A percentile compares a stretch with the other conserved stretches of the same genome.
phyloP scores from a whole-genome alignment of 2,113 vertebrate genomes.

The Sapajus apella region DNA sequence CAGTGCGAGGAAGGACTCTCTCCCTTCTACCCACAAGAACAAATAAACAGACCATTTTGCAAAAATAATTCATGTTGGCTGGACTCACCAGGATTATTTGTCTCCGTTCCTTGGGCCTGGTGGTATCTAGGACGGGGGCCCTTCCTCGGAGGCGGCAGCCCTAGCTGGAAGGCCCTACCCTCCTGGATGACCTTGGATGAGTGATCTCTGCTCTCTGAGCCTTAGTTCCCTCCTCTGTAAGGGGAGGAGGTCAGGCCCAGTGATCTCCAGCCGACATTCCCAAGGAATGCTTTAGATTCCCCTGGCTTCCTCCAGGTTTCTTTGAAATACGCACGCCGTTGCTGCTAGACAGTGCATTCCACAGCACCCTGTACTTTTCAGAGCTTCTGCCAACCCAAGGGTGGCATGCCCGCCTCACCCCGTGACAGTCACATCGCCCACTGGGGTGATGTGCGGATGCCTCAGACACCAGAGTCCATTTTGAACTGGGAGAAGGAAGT shows the following conservation, averaged over 20 bases:
- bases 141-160: neutral
- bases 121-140: neutral
- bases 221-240: conserved; percentile 37
- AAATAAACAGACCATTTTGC: conserved; percentile 70
- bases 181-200: neutral
- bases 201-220: neutral
- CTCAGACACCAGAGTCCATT: neutral
- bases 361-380: neutral
- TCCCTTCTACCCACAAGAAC: conserved; percentile 48
- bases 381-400: neutral
- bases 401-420: neutral
- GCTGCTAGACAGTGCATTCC: neutral
- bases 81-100: neutral
- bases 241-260: neutral
- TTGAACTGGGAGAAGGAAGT: neutral
- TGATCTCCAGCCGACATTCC: neutral
- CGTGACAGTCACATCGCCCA: neutral
- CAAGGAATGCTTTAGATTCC: neutral
- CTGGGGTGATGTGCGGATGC: neutral
- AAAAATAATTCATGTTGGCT: conserved; percentile 61
- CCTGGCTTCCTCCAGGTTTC: neutral
- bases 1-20: neutral
- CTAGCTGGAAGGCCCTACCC: neutral
- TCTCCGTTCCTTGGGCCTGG: neutral
- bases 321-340: neutral